Percentiles rank a stretch among this genome's conserved stretches.
Conservation (phyloP, 2,797 vertebrate genomes). For the Brachyalestes nurse region DNA sequence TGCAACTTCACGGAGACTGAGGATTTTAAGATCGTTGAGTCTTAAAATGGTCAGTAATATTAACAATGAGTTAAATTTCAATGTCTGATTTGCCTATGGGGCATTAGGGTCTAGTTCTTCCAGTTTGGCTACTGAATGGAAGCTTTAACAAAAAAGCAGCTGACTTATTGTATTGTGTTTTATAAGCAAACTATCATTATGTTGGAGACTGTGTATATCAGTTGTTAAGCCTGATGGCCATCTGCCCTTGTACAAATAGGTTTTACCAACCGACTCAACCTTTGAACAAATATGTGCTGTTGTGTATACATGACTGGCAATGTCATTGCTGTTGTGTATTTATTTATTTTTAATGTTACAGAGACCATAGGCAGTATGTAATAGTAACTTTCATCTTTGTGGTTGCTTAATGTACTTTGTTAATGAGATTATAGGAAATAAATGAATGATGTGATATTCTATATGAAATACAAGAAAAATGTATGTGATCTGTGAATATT, state of each 20-base stretch:
- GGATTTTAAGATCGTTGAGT: not conserved
- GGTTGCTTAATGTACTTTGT: too few species aligned
- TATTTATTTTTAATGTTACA: too few species aligned
- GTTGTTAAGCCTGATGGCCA: not conserved
- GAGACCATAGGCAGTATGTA: too few species aligned
- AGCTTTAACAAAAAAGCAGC: not conserved
- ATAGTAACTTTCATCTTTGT: too few species aligned
- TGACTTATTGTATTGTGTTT: not conserved
- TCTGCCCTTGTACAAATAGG: not conserved
- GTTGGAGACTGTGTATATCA: not conserved
- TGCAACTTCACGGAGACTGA: not conserved
- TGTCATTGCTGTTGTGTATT: too few species aligned
- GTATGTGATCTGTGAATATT: too few species aligned
- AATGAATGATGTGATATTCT: too few species aligned
- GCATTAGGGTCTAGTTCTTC: not conserved
- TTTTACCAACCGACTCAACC: not conserved
- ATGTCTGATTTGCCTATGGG: not conserved
- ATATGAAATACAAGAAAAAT: too few species aligned
- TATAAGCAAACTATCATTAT: not conserved
- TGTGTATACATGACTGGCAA: too few species aligned
- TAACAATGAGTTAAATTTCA: not conserved
- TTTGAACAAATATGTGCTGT: too few species aligned
- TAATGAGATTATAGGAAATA: too few species aligned
- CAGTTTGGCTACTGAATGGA: not conserved
- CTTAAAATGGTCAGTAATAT: not conserved